Percentiles rank a stretch among this genome's conserved stretches.
phyloP scores from a whole-genome alignment of 2,797 vertebrate species.

The Sebastes alutus region DNA sequence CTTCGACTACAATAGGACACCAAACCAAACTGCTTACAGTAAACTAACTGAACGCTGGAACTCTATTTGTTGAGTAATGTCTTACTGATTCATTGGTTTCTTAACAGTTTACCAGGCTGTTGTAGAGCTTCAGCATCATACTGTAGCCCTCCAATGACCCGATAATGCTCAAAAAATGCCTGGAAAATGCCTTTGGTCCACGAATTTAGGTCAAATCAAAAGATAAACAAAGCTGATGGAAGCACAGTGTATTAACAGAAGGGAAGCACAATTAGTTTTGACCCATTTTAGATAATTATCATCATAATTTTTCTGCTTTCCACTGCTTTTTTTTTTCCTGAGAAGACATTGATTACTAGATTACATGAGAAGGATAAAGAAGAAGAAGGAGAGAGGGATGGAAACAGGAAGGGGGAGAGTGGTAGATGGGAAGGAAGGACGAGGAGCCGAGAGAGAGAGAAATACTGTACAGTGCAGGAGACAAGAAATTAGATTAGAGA shows the following conservation, averaged over 20 bases:
- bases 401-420: slow-evolving; percentile 8
- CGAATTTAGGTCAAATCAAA: slow-evolving; percentile 15
- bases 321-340: not conserved
- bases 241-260: slow-evolving; percentile 19
- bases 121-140: not conserved
- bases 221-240: slow-evolving; percentile 14
- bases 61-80: not conserved
- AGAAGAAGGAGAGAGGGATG: not conserved
- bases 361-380: not conserved
- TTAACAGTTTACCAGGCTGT: not conserved
- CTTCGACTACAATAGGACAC: not conserved
- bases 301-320: not conserved
- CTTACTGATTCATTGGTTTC: not conserved
- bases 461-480: not conserved
- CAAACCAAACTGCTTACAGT: slow-evolving; percentile 1
- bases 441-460: not conserved
- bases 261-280: slow-evolving; percentile 7
- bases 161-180: not conserved
- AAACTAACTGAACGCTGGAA: not conserved
- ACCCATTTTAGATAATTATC: not conserved
- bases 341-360: slow-evolving; percentile 47
- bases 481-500: not conserved
- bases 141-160: not conserved
- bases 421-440: not conserved
- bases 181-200: not conserved